A percentile compares a stretch with the other conserved stretches of the same genome.
phyloP scores from a whole-genome alignment of 2,888 invertebrate genomes.

The Litoditis marina region DNA sequence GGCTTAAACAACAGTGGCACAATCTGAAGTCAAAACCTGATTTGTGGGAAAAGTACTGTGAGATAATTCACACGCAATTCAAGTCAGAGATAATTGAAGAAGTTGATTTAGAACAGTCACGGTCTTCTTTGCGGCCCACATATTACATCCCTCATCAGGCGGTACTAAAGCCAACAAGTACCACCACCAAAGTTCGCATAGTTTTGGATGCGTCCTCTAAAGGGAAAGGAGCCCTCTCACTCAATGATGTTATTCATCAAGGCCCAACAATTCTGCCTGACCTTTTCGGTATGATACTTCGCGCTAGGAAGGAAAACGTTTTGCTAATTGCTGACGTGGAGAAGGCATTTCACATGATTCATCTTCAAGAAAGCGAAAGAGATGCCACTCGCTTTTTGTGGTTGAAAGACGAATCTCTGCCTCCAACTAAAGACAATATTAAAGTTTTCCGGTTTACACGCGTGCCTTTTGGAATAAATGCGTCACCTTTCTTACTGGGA shows the following conservation, averaged over 20 bases:
- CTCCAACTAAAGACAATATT: slow-evolving; percentile 23
- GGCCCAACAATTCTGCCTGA: slow-evolving; percentile 30
- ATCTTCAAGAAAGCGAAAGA: slow-evolving; percentile 23
- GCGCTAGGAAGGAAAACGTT: slow-evolving; percentile 11
- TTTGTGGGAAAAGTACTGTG: slow-evolving; percentile 9
- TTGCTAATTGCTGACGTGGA: slow-evolving; percentile 32
- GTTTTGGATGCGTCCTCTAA: slow-evolving; percentile 38
- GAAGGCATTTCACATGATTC: slow-evolving; percentile 44
- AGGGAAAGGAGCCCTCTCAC: background rate
- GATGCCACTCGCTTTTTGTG: slow-evolving; percentile 33
- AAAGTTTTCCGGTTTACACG: slow-evolving; percentile 23
- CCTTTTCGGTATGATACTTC: slow-evolving; percentile 26
- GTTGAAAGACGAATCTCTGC: slow-evolving; percentile 22
- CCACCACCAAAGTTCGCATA: slow-evolving; percentile 36
- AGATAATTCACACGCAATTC: slow-evolving; percentile 18
- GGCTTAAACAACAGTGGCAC: background rate
- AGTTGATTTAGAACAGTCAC: slow-evolving; percentile 21
- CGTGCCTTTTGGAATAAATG: slow-evolving; percentile 34
- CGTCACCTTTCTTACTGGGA: slow-evolving; percentile 28
- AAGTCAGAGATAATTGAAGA: slow-evolving; percentile 22
- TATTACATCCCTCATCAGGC: slow-evolving; percentile 39
- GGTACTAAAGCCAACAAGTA: slow-evolving; percentile 27
- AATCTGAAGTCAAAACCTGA: background rate
- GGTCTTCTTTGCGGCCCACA: background rate
- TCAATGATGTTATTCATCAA: slow-evolving; percentile 33